Conservation (phyloP, 92 coral and sea anemone species). For the Phenganax stokvisi region DNA sequence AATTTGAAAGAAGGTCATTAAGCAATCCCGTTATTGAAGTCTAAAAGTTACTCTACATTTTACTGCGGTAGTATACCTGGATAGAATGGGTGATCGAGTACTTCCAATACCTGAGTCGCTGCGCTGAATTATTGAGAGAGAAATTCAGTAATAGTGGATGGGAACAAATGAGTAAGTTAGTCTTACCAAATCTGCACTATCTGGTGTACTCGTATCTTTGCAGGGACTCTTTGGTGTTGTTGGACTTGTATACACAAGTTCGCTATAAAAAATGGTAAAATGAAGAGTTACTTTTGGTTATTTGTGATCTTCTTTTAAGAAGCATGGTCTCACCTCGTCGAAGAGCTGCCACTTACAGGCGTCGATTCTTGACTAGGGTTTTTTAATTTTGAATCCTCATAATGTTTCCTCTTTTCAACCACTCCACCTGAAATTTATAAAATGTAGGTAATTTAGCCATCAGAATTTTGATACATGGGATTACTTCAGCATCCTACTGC, state of each 20-base stretch:
- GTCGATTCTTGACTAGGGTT: constrained; percentile 27
- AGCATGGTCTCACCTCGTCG: background rate
- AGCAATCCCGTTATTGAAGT: too few relatives aligned
- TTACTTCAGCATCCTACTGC: too few relatives aligned
- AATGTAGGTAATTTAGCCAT: background rate
- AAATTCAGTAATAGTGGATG: too few relatives aligned
- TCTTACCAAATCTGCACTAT: constrained; percentile 4
- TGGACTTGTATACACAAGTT: background rate
- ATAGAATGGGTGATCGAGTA: too few relatives aligned
- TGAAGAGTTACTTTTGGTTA: background rate
- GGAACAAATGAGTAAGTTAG: too few relatives aligned
- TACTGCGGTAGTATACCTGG: too few relatives aligned
- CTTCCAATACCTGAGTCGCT: too few relatives aligned
- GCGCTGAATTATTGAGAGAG: too few relatives aligned
- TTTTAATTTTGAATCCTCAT: background rate
- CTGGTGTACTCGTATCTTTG: background rate
- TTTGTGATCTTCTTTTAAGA: background rate
- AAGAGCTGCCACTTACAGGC: background rate
- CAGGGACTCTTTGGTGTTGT: background rate
- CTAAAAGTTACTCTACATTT: too few relatives aligned
- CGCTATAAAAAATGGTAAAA: background rate
- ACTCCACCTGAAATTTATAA: background rate
- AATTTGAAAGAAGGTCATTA: too few relatives aligned
- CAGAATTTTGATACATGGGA: background rate
- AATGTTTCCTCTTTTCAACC: background rate